A percentile compares a stretch with the other conserved stretches of the same genome.
Conservation (phyloP, 2,797 vertebrate species). For the Myotis vivesi region DNA sequence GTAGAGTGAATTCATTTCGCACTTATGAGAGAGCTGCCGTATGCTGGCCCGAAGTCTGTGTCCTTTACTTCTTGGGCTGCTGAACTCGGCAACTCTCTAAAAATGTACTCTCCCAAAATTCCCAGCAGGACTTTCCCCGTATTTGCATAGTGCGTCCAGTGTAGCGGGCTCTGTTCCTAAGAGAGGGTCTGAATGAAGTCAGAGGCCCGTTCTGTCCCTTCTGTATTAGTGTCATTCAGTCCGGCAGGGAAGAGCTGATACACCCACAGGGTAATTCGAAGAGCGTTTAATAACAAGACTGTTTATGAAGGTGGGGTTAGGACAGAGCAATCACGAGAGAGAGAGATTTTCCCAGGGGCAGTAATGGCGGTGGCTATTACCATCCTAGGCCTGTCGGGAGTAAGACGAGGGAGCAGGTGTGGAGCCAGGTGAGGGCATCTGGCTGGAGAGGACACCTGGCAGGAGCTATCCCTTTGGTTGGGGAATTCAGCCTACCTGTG, state of each 20-base stretch:
- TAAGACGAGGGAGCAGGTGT: not conserved
- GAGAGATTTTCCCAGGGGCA: not conserved
- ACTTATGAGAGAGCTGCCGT: not conserved
- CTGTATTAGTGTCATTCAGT: too few species aligned
- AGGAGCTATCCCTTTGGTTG: not conserved
- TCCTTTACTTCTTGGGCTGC: constrained; percentile 40
- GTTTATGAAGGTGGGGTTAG: not conserved
- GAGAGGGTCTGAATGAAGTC: not conserved
- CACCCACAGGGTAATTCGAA: not conserved
- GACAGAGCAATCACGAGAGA: not conserved
- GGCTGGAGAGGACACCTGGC: not conserved
- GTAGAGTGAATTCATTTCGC: constrained; percentile 10
- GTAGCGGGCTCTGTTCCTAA: not conserved
- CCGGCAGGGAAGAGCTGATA: not conserved
- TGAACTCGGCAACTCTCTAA: not conserved
- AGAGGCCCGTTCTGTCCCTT: not conserved
- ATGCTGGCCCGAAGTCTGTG: not conserved
- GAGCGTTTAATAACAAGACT: not conserved
- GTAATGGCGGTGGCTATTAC: not conserved
- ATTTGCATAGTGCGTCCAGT: not conserved
- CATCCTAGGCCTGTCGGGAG: not conserved
- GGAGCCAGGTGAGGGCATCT: not conserved
- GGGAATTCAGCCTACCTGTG: not conserved
- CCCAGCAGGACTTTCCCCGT: constrained; percentile 48
- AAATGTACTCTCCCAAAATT: constrained; percentile 47